Evolutionary conservation across 2,888 invertebrate genomes (phyloP).

Genomic region (Acholoe squamosa): DNA sequence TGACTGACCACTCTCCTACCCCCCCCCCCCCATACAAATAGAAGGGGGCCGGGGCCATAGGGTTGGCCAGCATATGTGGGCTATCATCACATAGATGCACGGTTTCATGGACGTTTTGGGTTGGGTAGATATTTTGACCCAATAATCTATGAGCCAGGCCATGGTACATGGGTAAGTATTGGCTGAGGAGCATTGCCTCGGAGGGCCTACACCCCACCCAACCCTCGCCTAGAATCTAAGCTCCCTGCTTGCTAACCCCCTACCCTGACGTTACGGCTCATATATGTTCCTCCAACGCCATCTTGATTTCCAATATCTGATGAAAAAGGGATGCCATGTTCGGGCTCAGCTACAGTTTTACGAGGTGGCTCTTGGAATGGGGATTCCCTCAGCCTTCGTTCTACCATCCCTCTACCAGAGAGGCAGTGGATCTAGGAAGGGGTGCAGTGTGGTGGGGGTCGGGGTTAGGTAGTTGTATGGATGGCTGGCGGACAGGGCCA

Average conservation of each 20-base stretch:
- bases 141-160: conserved; percentile 1
- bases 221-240: not conserved
- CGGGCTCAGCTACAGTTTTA: not conserved
- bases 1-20: not conserved
- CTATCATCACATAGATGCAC: not conserved
- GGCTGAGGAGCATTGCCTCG: not conserved
- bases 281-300: conserved; percentile 5
- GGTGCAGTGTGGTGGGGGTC: not conserved
- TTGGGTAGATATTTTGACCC: not conserved
- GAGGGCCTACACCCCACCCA: not conserved
- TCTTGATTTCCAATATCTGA: conserved; percentile 50
- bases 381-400: not conserved
- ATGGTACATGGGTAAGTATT: not conserved
- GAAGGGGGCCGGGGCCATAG: no score
- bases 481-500: not conserved
- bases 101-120: not conserved
- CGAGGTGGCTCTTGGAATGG: not conserved
- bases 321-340: not conserved
- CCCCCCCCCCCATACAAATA: not conserved
- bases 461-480: not conserved
- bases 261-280: not conserved
- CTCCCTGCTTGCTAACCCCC: not conserved
- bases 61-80: not conserved
- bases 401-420: not conserved
- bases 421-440: not conserved